These are phyloP conservation scores for Pinctada fucata DNA, from an alignment of 2,888 invertebrate species.

Conservation along the genomic window DNA sequence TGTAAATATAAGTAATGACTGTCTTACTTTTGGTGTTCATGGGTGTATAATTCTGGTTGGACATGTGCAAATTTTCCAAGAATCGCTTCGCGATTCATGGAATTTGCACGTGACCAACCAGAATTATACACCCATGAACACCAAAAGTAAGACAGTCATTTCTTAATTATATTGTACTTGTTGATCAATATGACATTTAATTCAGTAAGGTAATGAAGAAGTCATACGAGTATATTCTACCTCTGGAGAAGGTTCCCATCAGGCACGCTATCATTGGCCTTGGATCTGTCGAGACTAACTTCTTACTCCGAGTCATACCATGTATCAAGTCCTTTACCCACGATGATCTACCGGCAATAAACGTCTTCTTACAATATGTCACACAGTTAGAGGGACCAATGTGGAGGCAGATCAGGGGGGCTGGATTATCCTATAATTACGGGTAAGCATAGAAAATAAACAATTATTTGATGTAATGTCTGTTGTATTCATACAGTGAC, in stretches of 20 bases:
- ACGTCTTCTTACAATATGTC: slow-evolving; percentile 90
- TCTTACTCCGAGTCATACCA: slow-evolving; percentile 83
- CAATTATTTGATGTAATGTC: not conserved
- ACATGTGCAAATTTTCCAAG: too few species aligned
- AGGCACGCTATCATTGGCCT: slow-evolving; percentile 85
- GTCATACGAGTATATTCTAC: slow-evolving; percentile 53
- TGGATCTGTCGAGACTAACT: slow-evolving; percentile 89
- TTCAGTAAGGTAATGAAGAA: slow-evolving; percentile 48
- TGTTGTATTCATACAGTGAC: not conserved
- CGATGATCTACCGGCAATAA: slow-evolving; percentile 85
- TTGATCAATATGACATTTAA: too few species aligned
- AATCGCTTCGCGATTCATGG: too few species aligned
- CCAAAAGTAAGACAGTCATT: too few species aligned
- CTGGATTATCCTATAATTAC: slow-evolving; percentile 90
- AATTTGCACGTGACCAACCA: too few species aligned
- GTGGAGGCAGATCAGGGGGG: slow-evolving; percentile 91
- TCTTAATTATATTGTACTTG: too few species aligned
- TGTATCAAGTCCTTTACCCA: slow-evolving; percentile 83
- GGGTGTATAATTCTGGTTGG: too few species aligned
- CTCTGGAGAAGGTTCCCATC: slow-evolving; percentile 42
- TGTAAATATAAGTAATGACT: too few species aligned
- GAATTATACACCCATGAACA: too few species aligned
- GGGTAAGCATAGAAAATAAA: slow-evolving; percentile 57
- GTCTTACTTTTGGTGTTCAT: too few species aligned
- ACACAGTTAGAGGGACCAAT: slow-evolving; percentile 93